Conservation (phyloP, 2,797 vertebrate species). For the Microctenopoma steveboyesi region DNA sequence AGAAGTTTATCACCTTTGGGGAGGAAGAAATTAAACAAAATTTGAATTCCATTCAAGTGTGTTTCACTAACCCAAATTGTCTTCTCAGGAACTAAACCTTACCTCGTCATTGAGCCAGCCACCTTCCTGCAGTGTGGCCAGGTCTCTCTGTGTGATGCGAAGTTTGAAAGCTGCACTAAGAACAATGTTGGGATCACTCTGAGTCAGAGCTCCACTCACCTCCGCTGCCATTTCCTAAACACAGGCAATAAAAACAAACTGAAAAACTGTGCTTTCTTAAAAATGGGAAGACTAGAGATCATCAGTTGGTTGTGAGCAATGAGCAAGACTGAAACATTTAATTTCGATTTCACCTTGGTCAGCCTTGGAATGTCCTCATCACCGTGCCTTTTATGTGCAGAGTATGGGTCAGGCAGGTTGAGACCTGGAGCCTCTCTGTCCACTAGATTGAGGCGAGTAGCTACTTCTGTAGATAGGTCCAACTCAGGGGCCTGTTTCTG, state of each 20-base stretch:
- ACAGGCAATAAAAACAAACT: constrained; percentile 9
- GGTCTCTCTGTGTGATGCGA: constrained; percentile 89
- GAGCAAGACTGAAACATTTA: background rate
- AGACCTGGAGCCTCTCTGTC: constrained; percentile 71
- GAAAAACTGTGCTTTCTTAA: background rate
- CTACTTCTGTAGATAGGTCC: constrained; percentile 83
- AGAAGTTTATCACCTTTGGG: constrained; percentile 92
- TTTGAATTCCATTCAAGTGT: background rate
- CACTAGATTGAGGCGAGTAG: constrained; percentile 82
- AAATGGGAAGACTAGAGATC: background rate
- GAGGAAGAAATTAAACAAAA: background rate
- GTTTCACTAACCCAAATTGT: background rate
- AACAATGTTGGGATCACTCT: constrained; percentile 84
- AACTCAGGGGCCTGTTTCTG: constrained; percentile 75
- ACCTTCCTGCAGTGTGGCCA: constrained; percentile 87
- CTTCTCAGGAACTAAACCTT: background rate
- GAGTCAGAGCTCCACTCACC: constrained; percentile 82
- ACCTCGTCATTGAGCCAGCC: constrained; percentile 96
- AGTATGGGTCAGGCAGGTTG: constrained; percentile 46
- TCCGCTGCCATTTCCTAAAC: constrained; percentile 91
- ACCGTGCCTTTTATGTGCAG: constrained; percentile 54
- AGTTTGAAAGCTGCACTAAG: constrained; percentile 92
- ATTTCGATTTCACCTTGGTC: constrained; percentile 85
- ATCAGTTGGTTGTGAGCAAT: too few species aligned
- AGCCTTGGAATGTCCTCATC: constrained; percentile 85